Evolutionary conservation across 2,888 invertebrate species (phyloP).

Genomic region (Melanargia galathea): DNA sequence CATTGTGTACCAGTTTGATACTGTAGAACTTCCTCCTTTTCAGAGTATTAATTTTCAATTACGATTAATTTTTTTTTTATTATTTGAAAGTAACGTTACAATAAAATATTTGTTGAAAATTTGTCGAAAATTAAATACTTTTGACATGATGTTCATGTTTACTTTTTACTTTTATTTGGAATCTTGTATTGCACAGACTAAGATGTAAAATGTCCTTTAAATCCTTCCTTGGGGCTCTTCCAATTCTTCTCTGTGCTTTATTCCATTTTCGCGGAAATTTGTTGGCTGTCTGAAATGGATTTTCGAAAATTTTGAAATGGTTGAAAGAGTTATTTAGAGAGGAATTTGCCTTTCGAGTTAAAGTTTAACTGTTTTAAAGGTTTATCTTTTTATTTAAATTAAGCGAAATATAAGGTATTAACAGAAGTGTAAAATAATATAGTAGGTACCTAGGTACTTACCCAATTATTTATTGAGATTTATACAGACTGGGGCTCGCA

Average conservation of each 20-base stretch:
- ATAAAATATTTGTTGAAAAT: too few species aligned
- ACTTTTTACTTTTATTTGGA: not conserved
- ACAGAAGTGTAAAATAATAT: too few species aligned
- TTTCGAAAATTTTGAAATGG: conserved; percentile 8
- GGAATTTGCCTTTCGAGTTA: not conserved
- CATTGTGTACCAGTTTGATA: too few species aligned
- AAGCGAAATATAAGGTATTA: not conserved
- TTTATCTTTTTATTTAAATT: not conserved
- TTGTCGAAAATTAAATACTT: too few species aligned
- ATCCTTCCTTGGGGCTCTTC: conserved; percentile 1
- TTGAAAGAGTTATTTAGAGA: not conserved
- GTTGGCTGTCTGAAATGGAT: not conserved
- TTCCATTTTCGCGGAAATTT: conserved; percentile 7
- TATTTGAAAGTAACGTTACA: too few species aligned
- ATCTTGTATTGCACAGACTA: not conserved
- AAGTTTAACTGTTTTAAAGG: not conserved
- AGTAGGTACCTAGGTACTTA: too few species aligned
- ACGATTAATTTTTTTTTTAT: too few species aligned
- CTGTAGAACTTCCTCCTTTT: too few species aligned
- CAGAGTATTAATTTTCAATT: too few species aligned
- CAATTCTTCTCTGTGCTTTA: conserved; percentile 1
- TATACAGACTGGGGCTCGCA: too few species aligned
- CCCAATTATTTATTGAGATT: too few species aligned
- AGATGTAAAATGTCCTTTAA: conserved; percentile 5
- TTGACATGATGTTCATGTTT: too few species aligned